Conservation (phyloP, 2,888 invertebrate species). For the Drosophila anceps region DNA sequence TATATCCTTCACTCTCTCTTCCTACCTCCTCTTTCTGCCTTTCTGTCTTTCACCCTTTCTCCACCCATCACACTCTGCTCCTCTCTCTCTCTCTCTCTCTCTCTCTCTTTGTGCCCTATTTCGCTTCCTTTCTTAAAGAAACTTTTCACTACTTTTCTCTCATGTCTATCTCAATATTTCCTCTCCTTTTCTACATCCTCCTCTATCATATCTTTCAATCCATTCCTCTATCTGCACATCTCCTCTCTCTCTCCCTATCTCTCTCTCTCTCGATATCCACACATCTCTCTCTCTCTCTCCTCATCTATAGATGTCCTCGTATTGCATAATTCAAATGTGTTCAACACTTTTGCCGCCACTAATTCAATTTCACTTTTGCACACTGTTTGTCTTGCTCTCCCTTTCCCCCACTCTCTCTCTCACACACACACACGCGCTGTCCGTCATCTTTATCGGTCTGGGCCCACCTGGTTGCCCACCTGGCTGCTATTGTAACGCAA, state of each 20-base stretch:
- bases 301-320: too few relatives aligned
- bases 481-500: conserved; percentile 45
- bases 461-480: conserved; percentile 41
- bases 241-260: not conserved
- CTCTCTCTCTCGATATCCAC: not conserved
- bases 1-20: too few relatives aligned
- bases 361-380: conserved; percentile 35
- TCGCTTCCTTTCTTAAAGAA: too few relatives aligned
- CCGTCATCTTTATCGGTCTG: conserved; percentile 36
- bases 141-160: too few relatives aligned
- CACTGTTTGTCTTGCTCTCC: not conserved
- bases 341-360: conserved; percentile 5
- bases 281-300: not conserved
- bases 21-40: too few relatives aligned
- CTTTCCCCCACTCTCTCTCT: not conserved
- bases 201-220: too few relatives aligned
- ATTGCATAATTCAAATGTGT: conserved; percentile 22
- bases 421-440: not conserved
- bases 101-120: not conserved
- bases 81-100: not conserved
- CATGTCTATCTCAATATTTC: too few relatives aligned
- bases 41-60: not conserved
- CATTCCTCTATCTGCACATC: not conserved
- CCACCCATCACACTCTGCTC: too few relatives aligned
- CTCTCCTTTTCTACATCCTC: too few relatives aligned